These are phyloP conservation scores for Meiosimyza decipiens DNA, from an alignment of 2,888 invertebrate genomes.

Conservation along the genomic window DNA sequence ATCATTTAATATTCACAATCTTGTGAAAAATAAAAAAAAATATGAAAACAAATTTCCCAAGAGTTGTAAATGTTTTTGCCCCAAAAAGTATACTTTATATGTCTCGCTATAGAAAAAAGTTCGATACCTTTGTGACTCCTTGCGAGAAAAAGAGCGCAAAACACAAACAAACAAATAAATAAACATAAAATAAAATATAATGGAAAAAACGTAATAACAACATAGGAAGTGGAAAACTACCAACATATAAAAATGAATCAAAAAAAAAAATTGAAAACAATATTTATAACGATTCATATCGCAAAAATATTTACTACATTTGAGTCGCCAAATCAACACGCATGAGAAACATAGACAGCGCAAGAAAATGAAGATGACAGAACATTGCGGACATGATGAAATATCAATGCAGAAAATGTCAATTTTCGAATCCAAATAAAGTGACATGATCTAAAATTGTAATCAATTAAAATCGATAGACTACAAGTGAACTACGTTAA, in stretches of 20 bases:
- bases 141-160: not conserved
- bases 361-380: not conserved
- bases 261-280: not conserved
- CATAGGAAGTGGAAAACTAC: not conserved
- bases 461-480: too few relatives aligned
- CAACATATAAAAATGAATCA: slow-evolving; percentile 1
- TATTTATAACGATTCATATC: slow-evolving; percentile 27
- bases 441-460: too few relatives aligned
- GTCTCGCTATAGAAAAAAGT: not conserved
- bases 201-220: not conserved
- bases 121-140: slow-evolving; percentile 10
- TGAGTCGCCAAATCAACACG: slow-evolving; percentile 18
- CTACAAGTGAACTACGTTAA: too few relatives aligned
- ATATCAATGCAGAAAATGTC: too few relatives aligned
- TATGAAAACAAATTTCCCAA: slow-evolving; percentile 3
- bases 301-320: slow-evolving; percentile 22
- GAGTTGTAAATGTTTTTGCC: not conserved
- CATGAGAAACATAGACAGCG: slow-evolving; percentile 1
- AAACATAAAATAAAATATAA: not conserved
- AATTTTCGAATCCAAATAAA: too few relatives aligned
- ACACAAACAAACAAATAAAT: not conserved
- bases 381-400: too few relatives aligned
- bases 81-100: slow-evolving; percentile 7
- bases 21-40: not conserved
- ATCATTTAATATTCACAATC: slow-evolving; percentile 8